phyloP scores from a whole-genome alignment of 1,140 invertebrate species.

The Augochlora pura region DNA sequence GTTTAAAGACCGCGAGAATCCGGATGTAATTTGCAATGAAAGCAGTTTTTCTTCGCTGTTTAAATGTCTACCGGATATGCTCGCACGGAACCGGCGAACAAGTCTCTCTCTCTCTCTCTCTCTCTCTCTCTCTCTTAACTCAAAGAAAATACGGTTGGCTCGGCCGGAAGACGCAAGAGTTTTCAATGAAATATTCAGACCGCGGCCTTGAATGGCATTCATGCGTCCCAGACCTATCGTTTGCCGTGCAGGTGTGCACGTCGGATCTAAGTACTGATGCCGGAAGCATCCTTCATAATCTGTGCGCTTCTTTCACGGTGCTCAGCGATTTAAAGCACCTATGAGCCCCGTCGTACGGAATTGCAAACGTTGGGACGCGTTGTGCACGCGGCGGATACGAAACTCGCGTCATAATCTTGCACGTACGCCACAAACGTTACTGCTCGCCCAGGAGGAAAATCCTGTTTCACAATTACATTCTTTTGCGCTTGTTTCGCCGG shows the following conservation, averaged over 20 bases:
- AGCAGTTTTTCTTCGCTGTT: not conserved
- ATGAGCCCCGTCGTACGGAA: not conserved
- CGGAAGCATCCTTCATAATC: conserved; percentile 29
- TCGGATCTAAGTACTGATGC: conserved; percentile 22
- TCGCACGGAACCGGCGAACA: conserved; percentile 15
- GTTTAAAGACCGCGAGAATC: not conserved
- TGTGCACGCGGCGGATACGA: not conserved
- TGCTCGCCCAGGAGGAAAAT: not conserved
- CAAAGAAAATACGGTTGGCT: conserved; percentile 4
- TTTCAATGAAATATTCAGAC: conserved; percentile 32
- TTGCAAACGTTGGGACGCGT: not conserved
- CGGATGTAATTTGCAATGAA: conserved; percentile 7
- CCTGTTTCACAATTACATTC: not conserved
- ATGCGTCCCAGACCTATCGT: conserved; percentile 20
- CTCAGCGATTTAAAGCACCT: conserved; percentile 8
- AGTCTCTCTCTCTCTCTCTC: no score
- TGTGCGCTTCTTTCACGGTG: conserved; percentile 24
- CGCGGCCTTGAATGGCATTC: conserved; percentile 18
- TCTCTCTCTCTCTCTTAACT: conserved; percentile 9
- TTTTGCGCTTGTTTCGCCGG: not conserved
- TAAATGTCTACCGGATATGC: not conserved
- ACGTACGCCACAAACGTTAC: not conserved
- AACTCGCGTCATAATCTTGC: not conserved
- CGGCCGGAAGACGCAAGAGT: conserved; percentile 16
- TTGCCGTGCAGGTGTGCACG: conserved; percentile 11